A percentile compares a stretch with the other conserved stretches of the same genome.
Conservation (phyloP, 2,888 invertebrate genomes). For the Rhagium mordax region DNA sequence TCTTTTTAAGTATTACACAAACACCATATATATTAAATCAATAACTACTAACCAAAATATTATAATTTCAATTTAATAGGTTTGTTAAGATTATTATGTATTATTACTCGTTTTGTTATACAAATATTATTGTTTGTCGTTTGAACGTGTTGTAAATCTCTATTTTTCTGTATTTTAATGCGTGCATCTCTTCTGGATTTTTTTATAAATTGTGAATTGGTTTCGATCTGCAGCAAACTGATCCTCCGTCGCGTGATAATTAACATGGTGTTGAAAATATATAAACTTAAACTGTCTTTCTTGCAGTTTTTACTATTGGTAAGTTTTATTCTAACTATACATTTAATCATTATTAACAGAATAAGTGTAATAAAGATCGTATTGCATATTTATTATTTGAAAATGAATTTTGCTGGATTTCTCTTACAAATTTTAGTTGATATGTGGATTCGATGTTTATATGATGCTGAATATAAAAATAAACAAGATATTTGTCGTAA, state of each 20-base stretch:
- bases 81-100: not conserved
- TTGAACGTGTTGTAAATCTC: not conserved
- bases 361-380: too few species aligned
- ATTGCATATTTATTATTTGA: too few species aligned
- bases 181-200: not conserved
- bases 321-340: too few species aligned
- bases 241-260: not conserved
- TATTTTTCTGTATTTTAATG: not conserved
- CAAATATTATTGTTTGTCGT: not conserved
- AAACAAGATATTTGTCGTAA: too few species aligned
- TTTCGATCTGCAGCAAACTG: not conserved
- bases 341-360: too few species aligned
- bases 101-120: not conserved
- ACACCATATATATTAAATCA: not conserved
- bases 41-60: not conserved
- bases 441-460: too few species aligned
- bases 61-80: not conserved
- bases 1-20: not conserved
- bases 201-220: not conserved
- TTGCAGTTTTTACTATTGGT: not conserved
- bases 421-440: too few species aligned
- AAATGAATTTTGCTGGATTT: too few species aligned
- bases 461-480: too few species aligned
- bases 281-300: not conserved
- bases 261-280: not conserved